These are phyloP conservation scores for Temnothorax ravouxi DNA, from an alignment of 2,888 invertebrate species.

Conservation along the genomic window DNA sequence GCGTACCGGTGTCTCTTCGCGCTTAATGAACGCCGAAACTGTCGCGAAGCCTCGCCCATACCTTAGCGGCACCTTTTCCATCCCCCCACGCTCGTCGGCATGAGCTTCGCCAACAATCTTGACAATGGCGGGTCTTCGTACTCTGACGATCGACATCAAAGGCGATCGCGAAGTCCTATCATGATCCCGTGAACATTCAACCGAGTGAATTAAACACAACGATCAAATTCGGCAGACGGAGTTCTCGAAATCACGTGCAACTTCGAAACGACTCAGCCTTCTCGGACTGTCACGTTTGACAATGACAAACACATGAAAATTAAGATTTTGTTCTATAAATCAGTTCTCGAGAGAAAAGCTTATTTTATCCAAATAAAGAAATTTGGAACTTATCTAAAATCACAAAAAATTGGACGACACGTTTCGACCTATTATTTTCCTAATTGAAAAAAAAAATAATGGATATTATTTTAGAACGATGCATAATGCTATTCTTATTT, in stretches of 20 bases:
- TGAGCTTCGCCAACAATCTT: conserved; percentile 64
- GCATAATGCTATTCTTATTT: background rate
- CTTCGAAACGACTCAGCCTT: background rate
- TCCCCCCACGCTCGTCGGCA: conserved; percentile 8
- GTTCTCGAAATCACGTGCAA: conserved; percentile 6
- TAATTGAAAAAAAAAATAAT: background rate
- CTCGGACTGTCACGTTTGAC: background rate
- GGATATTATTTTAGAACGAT: background rate
- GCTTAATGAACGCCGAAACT: conserved; percentile 72
- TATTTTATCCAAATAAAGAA: background rate
- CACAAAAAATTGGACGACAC: background rate
- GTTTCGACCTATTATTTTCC: background rate
- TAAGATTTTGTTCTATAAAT: too few relatives aligned
- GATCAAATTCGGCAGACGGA: conserved; percentile 53
- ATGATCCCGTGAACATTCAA: conserved; percentile 64
- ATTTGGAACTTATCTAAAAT: background rate
- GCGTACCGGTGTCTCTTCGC: conserved; percentile 63
- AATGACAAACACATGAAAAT: background rate
- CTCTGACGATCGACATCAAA: conserved; percentile 67
- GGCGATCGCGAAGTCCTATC: conserved; percentile 70
- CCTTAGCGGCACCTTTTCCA: conserved; percentile 48
- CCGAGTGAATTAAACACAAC: conserved; percentile 63
- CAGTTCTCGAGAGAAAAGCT: background rate
- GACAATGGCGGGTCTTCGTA: conserved; percentile 62
- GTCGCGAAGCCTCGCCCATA: conserved; percentile 67